Conservation (phyloP, 2,113 vertebrate genomes). For the Dermatemys mawii region DNA sequence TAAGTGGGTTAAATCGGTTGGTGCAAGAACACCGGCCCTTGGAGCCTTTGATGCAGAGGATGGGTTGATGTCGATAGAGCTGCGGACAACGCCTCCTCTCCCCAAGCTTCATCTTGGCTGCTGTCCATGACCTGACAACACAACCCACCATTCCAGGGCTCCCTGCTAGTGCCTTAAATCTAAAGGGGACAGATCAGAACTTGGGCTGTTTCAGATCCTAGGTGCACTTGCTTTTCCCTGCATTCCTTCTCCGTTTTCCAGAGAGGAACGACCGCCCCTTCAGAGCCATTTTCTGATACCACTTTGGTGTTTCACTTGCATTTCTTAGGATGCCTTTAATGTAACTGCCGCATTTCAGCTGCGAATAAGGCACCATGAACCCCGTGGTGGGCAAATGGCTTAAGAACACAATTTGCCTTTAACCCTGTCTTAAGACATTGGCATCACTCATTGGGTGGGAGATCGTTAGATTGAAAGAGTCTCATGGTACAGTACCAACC, state of each 20-base stretch:
- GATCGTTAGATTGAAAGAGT: not conserved
- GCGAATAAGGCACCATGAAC: not conserved
- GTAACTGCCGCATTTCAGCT: not conserved
- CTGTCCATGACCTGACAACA: not conserved
- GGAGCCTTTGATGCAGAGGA: not conserved
- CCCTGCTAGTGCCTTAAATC: not conserved
- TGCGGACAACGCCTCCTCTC: not conserved
- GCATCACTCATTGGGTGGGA: not conserved
- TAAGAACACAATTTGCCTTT: not conserved
- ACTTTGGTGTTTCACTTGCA: not conserved
- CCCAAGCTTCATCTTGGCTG: not conserved
- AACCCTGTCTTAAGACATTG: not conserved
- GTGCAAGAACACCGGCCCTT: not conserved
- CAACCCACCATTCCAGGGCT: not conserved
- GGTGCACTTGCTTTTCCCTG: not conserved
- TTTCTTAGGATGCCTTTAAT: not conserved
- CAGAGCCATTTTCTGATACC: fast-evolving
- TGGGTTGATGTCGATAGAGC: not conserved
- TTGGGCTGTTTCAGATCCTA: not conserved
- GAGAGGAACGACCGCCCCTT: not conserved
- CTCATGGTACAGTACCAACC: fast-evolving
- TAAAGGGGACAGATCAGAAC: not conserved
- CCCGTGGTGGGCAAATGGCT: fast-evolving
- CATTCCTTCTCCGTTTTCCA: not conserved
- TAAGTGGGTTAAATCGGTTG: not conserved